Base-by-base conservation (phyloP, 2,113 vertebrate species). In the Solenodon paradoxus region DNA sequence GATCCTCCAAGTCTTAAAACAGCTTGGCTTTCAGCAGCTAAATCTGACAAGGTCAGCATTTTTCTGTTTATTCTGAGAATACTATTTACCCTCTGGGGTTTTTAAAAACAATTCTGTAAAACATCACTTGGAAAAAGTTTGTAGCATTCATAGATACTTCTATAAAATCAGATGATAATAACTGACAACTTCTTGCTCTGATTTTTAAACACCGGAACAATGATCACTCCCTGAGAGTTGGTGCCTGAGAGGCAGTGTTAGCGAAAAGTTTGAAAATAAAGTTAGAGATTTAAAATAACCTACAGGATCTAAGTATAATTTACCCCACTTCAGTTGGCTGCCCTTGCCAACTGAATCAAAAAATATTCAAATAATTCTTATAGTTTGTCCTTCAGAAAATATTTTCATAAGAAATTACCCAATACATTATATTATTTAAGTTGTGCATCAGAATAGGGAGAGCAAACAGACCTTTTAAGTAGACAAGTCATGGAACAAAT, bases 11-110 rank as follows among this genome's bases (percentile, higher is more conserved):
- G 98, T 99, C 98, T 99, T 99, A 98, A 99, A 99, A 99, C 98
- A 99, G 98, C 98, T 98, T 98, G 98, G 98, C 98, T 99, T 99
- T 99, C 99, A 99, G 98, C 98, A 99, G 98, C 98, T 98, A 98
- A 99, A 99, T 99, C 98, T 99, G 98, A 99, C 99, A 99, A 99
- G 99, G 98, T 99, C 99, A 99, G 98, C 98, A 98, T 98, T 98
- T 99, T 99, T 98, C 98, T 99, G 98, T 99, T 99, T 99, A 99
- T 99, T 99, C 99, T 99, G 98, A 98, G 97, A 99, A 98, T 98
- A 98, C 98, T 99, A 98, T 99, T 99, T 99, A 99, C 98, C 99
- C 98, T 99, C 98, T 99, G 98, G 98, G 98, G 97, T 98, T 99
- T 99, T 99, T 99, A 98, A 99, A 99, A 99, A 98, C 98, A 99